Conservation (phyloP, 2,113 vertebrate genomes). For the Pseudopipra pipra region DNA sequence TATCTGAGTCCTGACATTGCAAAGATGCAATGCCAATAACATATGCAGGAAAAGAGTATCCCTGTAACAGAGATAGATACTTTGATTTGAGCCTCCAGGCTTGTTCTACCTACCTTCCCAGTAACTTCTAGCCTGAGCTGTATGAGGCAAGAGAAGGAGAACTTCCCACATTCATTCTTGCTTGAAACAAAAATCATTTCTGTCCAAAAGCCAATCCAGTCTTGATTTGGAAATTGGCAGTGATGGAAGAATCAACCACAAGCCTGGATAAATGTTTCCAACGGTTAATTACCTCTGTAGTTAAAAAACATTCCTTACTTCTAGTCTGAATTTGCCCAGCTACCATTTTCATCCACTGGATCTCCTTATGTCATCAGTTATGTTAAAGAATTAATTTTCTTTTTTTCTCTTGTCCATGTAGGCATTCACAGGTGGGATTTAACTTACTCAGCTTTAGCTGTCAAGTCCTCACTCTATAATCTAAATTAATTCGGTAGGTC, state of each 20-base stretch:
- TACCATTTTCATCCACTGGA: not conserved
- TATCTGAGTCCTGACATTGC: not conserved
- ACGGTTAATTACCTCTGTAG: not conserved
- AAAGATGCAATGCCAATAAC: not conserved
- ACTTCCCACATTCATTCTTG: not conserved
- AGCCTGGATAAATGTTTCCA: not conserved
- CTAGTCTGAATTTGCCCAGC: not conserved
- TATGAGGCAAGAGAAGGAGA: not conserved
- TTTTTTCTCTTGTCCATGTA: not conserved
- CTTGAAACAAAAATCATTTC: not conserved
- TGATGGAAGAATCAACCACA: not conserved
- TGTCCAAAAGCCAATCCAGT: not conserved
- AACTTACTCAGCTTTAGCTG: not conserved
- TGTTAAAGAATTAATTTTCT: not conserved
- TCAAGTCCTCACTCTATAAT: not conserved
- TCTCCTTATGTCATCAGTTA: not conserved
- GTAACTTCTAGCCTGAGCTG: not conserved
- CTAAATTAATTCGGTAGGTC: not conserved
- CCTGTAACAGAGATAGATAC: not conserved
- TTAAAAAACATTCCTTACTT: not conserved
- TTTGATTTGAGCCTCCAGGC: not conserved
- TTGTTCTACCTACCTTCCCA: not conserved
- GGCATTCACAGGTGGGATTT: not conserved
- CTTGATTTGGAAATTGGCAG: slow-evolving; percentile 6
- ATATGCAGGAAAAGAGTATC: not conserved